These are phyloP conservation scores for Agrypnia vestita DNA, from an alignment of 1,140 invertebrate genomes.

Conservation along the genomic window DNA sequence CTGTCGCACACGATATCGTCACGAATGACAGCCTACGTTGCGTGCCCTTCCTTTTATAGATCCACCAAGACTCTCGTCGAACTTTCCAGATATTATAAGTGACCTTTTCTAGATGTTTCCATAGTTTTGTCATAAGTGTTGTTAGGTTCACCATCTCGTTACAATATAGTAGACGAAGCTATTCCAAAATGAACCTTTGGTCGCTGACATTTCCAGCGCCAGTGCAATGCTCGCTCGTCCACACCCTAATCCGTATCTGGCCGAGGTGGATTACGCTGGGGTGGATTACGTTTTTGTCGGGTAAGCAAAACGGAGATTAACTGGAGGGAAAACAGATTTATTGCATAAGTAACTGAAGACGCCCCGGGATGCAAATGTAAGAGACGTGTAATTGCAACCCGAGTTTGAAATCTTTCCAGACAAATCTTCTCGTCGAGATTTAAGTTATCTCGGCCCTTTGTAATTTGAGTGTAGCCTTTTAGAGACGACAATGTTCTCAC, in stretches of 20 bases:
- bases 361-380: conserved; percentile 35
- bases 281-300: conserved; percentile 58
- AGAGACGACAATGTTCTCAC: too few relatives aligned
- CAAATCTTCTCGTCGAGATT: background rate
- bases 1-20: too few relatives aligned
- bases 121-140: too few relatives aligned
- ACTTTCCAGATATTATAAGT: too few relatives aligned
- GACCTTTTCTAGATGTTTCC: too few relatives aligned
- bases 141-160: too few relatives aligned
- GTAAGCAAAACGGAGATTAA: conserved; percentile 60
- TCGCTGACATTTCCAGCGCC: too few relatives aligned
- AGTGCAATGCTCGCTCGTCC: background rate
- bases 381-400: conserved; percentile 35
- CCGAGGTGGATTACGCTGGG: conserved; percentile 27
- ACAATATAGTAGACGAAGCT: too few relatives aligned
- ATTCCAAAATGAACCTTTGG: background rate
- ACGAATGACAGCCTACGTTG: too few relatives aligned
- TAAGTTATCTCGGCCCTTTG: background rate
- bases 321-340: conserved; percentile 61
- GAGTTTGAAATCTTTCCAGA: conserved; percentile 11
- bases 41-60: too few relatives aligned
- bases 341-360: conserved; percentile 60
- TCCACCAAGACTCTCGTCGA: too few relatives aligned
- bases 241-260: background rate
- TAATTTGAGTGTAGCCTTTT: conserved; percentile 3